A percentile compares a stretch with the other conserved stretches of the same genome.
Conservation (phyloP, 64 coral and sea anemone species). For the Montipora sp. region DNA sequence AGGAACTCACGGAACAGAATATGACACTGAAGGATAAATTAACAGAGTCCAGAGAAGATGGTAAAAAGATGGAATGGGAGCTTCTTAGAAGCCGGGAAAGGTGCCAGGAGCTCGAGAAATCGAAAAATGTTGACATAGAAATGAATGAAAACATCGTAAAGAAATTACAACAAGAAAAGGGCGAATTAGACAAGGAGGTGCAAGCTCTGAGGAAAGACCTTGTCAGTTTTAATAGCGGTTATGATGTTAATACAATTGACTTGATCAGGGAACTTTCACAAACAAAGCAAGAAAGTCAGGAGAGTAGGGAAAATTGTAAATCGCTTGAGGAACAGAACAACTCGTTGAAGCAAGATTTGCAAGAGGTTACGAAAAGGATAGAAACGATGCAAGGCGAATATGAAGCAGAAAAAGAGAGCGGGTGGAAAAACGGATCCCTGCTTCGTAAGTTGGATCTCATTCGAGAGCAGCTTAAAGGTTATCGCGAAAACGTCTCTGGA, state of each 20-base stretch:
- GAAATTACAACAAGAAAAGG: slow-evolving; percentile 28
- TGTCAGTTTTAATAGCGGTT: not conserved
- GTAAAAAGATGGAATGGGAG: not conserved
- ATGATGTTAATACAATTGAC: not conserved
- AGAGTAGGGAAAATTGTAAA: not conserved
- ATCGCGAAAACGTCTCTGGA: slow-evolving; percentile 2
- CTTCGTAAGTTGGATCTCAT: slow-evolving; percentile 10
- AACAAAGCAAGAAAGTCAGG: slow-evolving; percentile 29
- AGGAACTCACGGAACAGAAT: slow-evolving; percentile 38
- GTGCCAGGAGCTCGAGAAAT: not conserved
- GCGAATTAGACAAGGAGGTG: slow-evolving; percentile 15
- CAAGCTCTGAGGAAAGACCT: slow-evolving; percentile 9
- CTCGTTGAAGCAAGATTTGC: slow-evolving; percentile 21
- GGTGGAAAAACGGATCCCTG: not conserved
- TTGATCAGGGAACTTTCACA: not conserved
- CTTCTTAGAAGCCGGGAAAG: slow-evolving; percentile 12
- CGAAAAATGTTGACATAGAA: not conserved
- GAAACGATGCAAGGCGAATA: not conserved
- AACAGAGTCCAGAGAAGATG: not conserved
- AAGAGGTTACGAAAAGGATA: slow-evolving; percentile 4
- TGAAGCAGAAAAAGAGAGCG: not conserved
- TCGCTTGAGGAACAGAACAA: slow-evolving; percentile 19
- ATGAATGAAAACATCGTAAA: slow-evolving; percentile 21
- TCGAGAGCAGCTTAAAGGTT: not conserved
- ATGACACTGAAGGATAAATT: slow-evolving; percentile 33